Evolutionary conservation across 2,888 invertebrate species (phyloP).

Genomic region (Philhelius pedissequus): DNA sequence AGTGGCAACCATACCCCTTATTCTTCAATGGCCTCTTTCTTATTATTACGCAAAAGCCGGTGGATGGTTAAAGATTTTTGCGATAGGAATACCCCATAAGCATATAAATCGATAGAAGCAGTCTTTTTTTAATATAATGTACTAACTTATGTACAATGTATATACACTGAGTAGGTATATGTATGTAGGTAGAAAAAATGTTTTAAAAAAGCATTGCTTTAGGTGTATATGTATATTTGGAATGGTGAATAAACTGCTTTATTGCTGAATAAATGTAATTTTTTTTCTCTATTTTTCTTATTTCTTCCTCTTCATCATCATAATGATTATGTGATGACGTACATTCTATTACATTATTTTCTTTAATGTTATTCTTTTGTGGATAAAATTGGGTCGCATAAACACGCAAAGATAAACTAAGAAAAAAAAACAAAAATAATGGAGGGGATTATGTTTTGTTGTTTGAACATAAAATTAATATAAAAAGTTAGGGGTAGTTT

Average conservation of each 20-base stretch:
- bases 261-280: background rate
- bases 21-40: background rate
- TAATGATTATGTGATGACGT: slow-evolving; percentile 55
- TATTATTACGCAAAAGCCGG: background rate
- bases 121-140: no score
- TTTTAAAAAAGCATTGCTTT: background rate
- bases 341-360: slow-evolving; percentile 49
- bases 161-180: no score
- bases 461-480: no score
- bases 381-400: slow-evolving; percentile 54
- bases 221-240: background rate
- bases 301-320: background rate
- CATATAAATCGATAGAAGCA: slow-evolving; percentile 4
- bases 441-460: no score
- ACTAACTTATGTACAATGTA: no score
- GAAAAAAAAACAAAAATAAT: no score
- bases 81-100: background rate
- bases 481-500: no score
- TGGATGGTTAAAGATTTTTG: slow-evolving; percentile 13
- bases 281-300: background rate
- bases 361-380: slow-evolving; percentile 45
- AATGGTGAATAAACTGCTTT: background rate
- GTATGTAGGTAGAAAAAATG: background rate
- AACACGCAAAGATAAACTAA: background rate
- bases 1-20: background rate